These are phyloP conservation scores for Xanthia icteritia DNA, from an alignment of 2,888 invertebrate species.

Conservation along the genomic window DNA sequence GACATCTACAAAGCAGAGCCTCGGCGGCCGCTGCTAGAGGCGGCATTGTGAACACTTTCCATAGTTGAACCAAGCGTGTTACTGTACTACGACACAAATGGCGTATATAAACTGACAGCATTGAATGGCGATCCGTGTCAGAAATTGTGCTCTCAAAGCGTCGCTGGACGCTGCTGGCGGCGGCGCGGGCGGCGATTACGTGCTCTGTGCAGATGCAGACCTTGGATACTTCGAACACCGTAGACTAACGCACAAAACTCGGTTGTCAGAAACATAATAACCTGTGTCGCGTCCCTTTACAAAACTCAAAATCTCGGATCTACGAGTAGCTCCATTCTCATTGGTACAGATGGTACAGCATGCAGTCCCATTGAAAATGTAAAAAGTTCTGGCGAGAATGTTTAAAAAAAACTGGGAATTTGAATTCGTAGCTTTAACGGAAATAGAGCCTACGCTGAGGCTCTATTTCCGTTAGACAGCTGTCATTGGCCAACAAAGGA, in stretches of 20 bases:
- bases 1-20: not conserved
- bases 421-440: constrained; percentile 32
- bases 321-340: not conserved
- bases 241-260: not conserved
- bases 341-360: not conserved
- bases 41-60: not conserved
- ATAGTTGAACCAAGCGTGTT: not conserved
- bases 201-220: not conserved
- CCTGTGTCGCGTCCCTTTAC: not conserved
- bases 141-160: no score
- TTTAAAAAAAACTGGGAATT: not conserved
- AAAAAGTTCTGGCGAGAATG: not conserved
- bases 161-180: not conserved
- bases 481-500: constrained; percentile 47
- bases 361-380: not conserved
- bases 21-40: not conserved
- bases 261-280: not conserved
- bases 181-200: not conserved
- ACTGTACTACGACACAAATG: not conserved
- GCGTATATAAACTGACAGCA: not conserved
- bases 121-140: not conserved
- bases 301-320: not conserved
- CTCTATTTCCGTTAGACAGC: no score
- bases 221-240: not conserved
- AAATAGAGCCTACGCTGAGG: constrained; percentile 50